Evolutionary conservation across 1,140 invertebrate genomes (phyloP).

Genomic region (Streblospio benedicti): DNA sequence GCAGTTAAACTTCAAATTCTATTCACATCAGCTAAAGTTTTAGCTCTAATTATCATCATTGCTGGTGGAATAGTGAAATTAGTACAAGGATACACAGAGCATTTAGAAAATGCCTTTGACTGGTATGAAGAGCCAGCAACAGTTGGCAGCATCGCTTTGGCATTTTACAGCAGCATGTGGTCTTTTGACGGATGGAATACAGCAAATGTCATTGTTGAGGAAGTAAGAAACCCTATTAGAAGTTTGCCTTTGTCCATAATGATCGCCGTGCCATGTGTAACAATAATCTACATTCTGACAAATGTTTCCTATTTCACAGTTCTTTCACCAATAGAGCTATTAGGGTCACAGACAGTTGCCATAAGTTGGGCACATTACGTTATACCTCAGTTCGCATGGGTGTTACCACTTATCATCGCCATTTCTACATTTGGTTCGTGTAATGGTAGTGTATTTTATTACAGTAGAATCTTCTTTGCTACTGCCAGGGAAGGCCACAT

Average conservation of each 20-base stretch:
- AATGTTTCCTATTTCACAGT: constrained; percentile 38
- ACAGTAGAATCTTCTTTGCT: too few species aligned
- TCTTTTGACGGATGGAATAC: constrained; percentile 53
- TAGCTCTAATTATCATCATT: constrained; percentile 57
- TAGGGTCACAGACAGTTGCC: too few species aligned
- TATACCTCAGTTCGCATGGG: too few species aligned
- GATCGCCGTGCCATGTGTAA: constrained; percentile 30
- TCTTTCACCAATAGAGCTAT: too few species aligned
- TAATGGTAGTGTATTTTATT: too few species aligned
- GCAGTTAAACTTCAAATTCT: constrained; percentile 82
- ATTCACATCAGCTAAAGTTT: constrained; percentile 69
- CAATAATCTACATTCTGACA: constrained; percentile 31
- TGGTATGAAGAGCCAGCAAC: constrained; percentile 29
- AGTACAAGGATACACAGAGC: constrained; percentile 41
- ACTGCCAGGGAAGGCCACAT: too few species aligned
- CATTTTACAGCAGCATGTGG: constrained; percentile 53
- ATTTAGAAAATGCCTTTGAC: constrained; percentile 50
- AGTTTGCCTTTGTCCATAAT: constrained; percentile 40
- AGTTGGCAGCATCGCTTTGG: constrained; percentile 44
- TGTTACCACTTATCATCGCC: constrained; percentile 38
- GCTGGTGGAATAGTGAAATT: constrained; percentile 68
- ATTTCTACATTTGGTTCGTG: constrained; percentile 44
- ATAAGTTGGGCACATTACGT: too few species aligned
- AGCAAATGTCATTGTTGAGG: too few species aligned
- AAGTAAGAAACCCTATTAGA: too few species aligned